Percentiles rank a stretch among this genome's conserved stretches.
These are phyloP conservation scores for Ormyrus nitidulus DNA, from an alignment of 2,888 invertebrate genomes.

Conservation along the genomic window DNA sequence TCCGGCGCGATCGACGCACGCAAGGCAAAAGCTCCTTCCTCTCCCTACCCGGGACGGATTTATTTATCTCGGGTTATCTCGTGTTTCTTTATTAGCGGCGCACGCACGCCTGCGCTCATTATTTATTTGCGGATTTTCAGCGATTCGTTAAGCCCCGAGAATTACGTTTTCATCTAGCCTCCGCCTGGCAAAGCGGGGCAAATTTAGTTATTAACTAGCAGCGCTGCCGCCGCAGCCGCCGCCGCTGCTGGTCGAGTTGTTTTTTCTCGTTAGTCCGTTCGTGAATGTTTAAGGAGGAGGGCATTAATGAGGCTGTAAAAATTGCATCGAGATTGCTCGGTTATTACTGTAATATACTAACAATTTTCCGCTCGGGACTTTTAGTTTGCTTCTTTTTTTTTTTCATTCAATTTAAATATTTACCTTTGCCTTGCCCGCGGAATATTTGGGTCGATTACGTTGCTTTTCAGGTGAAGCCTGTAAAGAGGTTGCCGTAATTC, in stretches of 20 bases:
- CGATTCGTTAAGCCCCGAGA: constrained; percentile 23
- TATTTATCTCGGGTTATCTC: constrained; percentile 23
- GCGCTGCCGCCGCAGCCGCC: background rate
- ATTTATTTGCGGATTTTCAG: constrained; percentile 46
- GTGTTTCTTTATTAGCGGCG: constrained; percentile 41
- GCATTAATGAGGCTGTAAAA: constrained; percentile 20
- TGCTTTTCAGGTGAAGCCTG: no score
- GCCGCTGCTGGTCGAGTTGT: background rate
- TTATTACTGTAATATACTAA: constrained; percentile 26
- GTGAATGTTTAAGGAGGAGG: background rate
- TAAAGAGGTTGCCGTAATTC: no score
- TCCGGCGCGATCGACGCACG: constrained; percentile 59
- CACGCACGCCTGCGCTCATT: constrained; percentile 24
- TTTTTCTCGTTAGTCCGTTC: constrained; percentile 8
- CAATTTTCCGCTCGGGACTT: background rate
- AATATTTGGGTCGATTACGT: no score
- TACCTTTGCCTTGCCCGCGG: no score
- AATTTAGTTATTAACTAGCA: constrained; percentile 44
- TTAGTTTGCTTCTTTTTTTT: background rate
- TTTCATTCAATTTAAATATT: no score
- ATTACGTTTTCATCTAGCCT: constrained; percentile 40
- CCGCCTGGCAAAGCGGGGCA: background rate
- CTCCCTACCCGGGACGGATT: constrained; percentile 11
- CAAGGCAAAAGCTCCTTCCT: constrained; percentile 16
- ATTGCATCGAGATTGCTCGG: constrained; percentile 14